Base-by-base conservation (phyloP, 2,113 vertebrate genomes). In the Corvus hawaiiensis region DNA sequence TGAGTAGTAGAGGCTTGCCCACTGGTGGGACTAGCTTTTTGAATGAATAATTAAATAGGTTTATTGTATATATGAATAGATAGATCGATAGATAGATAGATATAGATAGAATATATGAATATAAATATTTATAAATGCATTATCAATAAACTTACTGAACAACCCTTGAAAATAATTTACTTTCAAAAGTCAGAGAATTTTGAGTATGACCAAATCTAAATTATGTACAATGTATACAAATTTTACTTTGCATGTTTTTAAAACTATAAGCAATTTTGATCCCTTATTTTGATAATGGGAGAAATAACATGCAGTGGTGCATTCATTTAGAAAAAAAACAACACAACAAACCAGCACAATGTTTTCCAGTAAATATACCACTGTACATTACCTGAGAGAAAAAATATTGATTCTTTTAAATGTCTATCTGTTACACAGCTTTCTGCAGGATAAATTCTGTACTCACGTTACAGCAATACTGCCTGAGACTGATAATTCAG, bases 401-500 rank as follows among this genome's bases (percentile, higher is more conserved):
- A 89, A 75, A 52, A 18, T 39, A 17, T 30, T 76, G 8, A 23
- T 72, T 58, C 18, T 62, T 77, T 52, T 19, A 92, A 81, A 85
- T 89, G 3, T 55, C n/a, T 84, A 8, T 27, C 51, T 64, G 6
- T 16, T n/a, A 56, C 20, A 71, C 3, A 35, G 21, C 22, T 91
- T 32, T 81, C 59, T 58, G 15, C 58, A 49, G 63, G 11, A 61
- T 68, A 64, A 5, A 9, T 79, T 88, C 74, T 58, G 18, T 64
- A 24, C 27, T 91, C 66, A 52, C 39, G 66, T 82, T 84, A 66
- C 10, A 90, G 5, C 59, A 84, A 55, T 48, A 71, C 39, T 64
- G 35, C n/a, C 39, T 32, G 13, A 91, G 63, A 94, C 49, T 90
- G 62, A 82, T 85, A 95, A 86, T 93, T 95, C 63, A 83, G 84